Base-by-base conservation (phyloP, 1,140 invertebrate species). In the Tetragonula clypearis region DNA sequence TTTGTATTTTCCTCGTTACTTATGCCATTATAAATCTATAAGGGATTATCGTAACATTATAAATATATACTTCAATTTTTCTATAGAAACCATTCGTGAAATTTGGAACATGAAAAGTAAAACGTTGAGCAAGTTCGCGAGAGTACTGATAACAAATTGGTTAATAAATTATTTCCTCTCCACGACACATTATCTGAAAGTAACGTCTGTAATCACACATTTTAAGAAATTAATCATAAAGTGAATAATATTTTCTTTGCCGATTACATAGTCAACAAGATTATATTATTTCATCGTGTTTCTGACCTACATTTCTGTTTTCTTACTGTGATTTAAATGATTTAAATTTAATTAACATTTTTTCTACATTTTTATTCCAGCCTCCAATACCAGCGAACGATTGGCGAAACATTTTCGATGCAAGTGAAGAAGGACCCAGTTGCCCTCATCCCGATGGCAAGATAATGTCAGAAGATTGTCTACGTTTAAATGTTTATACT, bases 401-500 rank as follows among this genome's bases (percentile, higher is more conserved):
- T 82, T 97, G 96, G 94, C 87, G 92, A 41, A 84, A 88, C 8
- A 62, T 88, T 14, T 93, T 93, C n/a, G 94, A 95, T 82, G 95
- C 93, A 0, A 88, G 92, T 0, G n/a, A 92, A 62, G 94, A 95
- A 88, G 95, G 94, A 56, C 93, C 93, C 12, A 82, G 92, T 11
- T 95, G 95, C 79, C 91, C 91, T 30, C 86, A 78, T 69, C 82
- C 86, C 41, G 3, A 15, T 4, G 35, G 21, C 23, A 26, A 49
- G 78, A 41, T 11, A 72, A 62, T 12, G 4, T 86, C 83, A 15
- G 96, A 97, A 95, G 97, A 98, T 92, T 98, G 98, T 91, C 11
- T 85, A 2, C 96, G 97, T 90, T 94, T 98, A 19, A 98, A 98
- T 92, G 96, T 98, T 14, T 97, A 97, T 92, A 96, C 97, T n/a